Percentiles rank a stretch among this genome's conserved stretches.
phyloP scores from a whole-genome alignment of 1,140 invertebrate genomes.

The Diachasma alloeum region DNA sequence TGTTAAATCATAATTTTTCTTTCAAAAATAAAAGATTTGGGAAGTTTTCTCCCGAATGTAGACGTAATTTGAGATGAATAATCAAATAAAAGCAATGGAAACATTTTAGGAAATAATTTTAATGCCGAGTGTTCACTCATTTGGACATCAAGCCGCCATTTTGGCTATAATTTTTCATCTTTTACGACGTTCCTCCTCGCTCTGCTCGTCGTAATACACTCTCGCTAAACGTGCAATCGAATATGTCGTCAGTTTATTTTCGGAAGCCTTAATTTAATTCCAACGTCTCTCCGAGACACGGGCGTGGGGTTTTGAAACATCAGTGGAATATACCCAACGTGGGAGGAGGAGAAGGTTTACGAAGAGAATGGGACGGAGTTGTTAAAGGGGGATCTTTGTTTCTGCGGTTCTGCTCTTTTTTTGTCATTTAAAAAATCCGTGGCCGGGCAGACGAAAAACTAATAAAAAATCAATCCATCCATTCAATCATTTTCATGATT shows the following conservation, averaged over 20 bases:
- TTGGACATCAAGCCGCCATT: neutral
- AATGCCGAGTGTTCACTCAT: too few relatives aligned
- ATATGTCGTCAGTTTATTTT: slow-evolving; percentile 54
- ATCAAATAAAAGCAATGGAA: too few relatives aligned
- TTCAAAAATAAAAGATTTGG: too few relatives aligned
- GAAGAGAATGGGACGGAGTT: neutral
- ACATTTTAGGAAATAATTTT: too few relatives aligned
- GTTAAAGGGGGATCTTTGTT: slow-evolving; percentile 9
- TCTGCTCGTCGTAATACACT: neutral
- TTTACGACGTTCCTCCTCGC: slow-evolving; percentile 40
- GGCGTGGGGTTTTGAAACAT: neutral
- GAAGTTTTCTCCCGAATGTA: too few relatives aligned
- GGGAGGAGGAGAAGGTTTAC: neutral
- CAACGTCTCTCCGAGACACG: slow-evolving; percentile 24
- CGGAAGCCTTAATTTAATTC: slow-evolving; percentile 44
- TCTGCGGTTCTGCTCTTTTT: neutral
- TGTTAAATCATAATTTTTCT: too few relatives aligned
- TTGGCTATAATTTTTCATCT: slow-evolving; percentile 52
- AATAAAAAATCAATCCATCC: too few relatives aligned
- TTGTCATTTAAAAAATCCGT: neutral
- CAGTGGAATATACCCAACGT: slow-evolving; percentile 6
- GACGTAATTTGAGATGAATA: too few relatives aligned
- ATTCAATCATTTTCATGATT: too few relatives aligned
- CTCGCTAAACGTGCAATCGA: slow-evolving; percentile 42
- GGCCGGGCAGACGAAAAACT: neutral